phyloP scores from a whole-genome alignment of 2,113 vertebrate species.

The Corynorhinus townsendii region DNA sequence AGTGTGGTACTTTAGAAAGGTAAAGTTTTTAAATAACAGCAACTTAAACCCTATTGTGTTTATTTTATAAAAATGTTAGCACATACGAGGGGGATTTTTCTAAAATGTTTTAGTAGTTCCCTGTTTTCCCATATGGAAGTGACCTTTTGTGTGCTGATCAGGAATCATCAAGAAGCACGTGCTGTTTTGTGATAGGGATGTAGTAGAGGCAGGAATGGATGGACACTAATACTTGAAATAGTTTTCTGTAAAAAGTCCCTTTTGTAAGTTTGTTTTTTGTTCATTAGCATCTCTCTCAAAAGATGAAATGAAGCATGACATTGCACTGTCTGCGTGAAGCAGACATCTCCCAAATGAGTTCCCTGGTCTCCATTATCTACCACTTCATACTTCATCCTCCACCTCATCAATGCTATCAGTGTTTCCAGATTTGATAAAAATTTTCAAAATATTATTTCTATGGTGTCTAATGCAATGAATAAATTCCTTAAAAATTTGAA shows the following conservation, averaged over 20 bases:
- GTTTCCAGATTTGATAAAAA: neutral
- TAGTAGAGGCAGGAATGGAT: neutral
- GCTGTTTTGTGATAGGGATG: neutral
- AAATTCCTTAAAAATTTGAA: neutral
- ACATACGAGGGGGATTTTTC: neutral
- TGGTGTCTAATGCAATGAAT: neutral
- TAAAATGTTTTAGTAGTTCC: neutral
- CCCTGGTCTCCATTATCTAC: neutral
- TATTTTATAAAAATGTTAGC: neutral
- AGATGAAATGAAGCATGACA: neutral
- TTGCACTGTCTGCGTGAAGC: neutral
- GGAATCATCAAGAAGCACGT: neutral
- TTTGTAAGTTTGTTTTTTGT: neutral
- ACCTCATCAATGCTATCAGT: neutral
- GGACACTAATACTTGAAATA: neutral
- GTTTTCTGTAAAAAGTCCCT: neutral
- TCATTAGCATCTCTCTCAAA: neutral
- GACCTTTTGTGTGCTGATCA: neutral
- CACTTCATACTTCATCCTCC: neutral
- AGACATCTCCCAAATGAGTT: neutral
- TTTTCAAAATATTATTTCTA: slow-evolving; percentile 1
- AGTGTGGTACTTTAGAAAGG: neutral
- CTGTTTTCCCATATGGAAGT: neutral
- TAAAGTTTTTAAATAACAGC: neutral
- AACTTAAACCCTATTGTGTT: slow-evolving; percentile 8